Evolutionary conservation across 2,797 vertebrate genomes (phyloP), one percentile per base, ranked within the genome.

Genomic region (Periophthalmus magnuspinnatus): DNA sequence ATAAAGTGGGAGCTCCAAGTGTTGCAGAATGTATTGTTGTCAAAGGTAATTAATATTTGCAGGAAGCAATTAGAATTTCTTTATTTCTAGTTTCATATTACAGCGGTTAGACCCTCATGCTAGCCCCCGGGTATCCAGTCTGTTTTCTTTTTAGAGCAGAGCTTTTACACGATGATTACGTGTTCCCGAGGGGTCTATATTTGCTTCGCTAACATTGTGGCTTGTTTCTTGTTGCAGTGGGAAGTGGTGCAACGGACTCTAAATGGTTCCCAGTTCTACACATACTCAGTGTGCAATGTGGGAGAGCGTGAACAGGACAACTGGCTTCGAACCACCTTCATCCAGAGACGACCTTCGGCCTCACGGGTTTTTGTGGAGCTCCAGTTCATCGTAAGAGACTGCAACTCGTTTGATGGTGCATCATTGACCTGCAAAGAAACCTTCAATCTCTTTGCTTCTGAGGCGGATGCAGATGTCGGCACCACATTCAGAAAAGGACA

Each of bases 281-380:
- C 96, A 28, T 99, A 99, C 86, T 94, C 94, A 0, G 94, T 99
- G 70, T 99, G 97, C 91, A 97, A 97, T 0, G 95, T 99, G 33
- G 94, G 93, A 65, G 93, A 95, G 1, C 94, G 94, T 0, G 96
- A 98, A 66, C 96, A 99, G 92, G 97, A 99, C 90, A 99, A 99
- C 89, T 99, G 97, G 97, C 94, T 99, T 6, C 95, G 97, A 34
- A 98, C 96, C 78, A 99, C 97, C 82, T 99, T 97, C 94, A 96
- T 99, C 84, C 97, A 98, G 88, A 95, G 97, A 0, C 93, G 93
- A 0, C 94, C 91, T 0, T 55, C 88, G 0, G 96, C 96, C 0
- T 94, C 95, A 0, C 94, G 97, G 34, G 94, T 99, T 77, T 97
- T 98, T 60, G 95, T 98, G 7, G 97, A 99, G 74, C 93, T 99